Evolutionary conservation across 2,888 invertebrate genomes (phyloP).

Genomic region (Scotopteryx bipunctaria): DNA sequence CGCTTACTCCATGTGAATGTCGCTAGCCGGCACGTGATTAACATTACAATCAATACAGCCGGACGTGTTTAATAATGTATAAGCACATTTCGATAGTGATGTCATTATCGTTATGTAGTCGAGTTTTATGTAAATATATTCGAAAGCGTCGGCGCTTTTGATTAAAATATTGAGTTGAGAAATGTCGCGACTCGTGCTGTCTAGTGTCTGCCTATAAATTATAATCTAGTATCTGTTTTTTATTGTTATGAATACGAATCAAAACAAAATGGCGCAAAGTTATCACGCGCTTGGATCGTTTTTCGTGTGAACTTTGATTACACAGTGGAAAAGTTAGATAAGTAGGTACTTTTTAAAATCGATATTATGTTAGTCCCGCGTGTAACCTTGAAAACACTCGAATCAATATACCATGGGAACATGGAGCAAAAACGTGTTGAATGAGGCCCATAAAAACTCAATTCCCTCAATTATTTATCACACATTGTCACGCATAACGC

Average conservation of each 20-base stretch:
- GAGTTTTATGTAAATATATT: conserved; percentile 37
- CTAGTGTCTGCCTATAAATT: conserved; percentile 15
- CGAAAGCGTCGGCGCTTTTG: conserved; percentile 37
- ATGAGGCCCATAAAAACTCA: conserved; percentile 25
- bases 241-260: background rate
- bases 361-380: background rate
- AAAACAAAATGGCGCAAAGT: no score
- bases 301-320: background rate
- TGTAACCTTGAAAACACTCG: conserved; percentile 29
- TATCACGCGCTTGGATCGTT: background rate
- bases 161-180: conserved; percentile 31
- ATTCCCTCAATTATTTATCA: conserved; percentile 32
- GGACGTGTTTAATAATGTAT: conserved; percentile 52
- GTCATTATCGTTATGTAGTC: conserved; percentile 45
- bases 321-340: background rate
- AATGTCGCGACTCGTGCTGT: conserved; percentile 26
- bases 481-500: conserved; percentile 35
- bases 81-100: conserved; percentile 58
- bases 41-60: conserved; percentile 44
- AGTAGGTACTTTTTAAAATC: background rate
- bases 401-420: conserved; percentile 30
- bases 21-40: conserved; percentile 56
- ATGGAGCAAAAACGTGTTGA: conserved; percentile 32
- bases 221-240: conserved; percentile 5
- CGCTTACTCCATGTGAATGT: conserved; percentile 54